phyloP scores from a whole-genome alignment of 2,888 invertebrate genomes.

The Acronicta alni region DNA sequence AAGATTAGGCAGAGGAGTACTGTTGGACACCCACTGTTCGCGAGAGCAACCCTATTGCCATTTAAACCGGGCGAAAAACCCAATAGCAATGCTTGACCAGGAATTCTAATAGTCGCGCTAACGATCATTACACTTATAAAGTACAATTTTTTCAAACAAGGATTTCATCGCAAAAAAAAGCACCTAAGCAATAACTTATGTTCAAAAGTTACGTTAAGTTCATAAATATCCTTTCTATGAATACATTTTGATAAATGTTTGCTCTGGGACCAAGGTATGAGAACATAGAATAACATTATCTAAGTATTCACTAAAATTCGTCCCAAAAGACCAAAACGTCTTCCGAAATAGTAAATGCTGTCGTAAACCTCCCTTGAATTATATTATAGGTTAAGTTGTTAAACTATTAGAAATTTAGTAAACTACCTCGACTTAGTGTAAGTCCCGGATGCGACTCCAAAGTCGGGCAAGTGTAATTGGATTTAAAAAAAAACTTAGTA shows the following conservation, averaged over 20 bases:
- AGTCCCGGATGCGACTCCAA: no score
- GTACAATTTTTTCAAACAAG: no score
- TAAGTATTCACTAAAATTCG: slow-evolving; percentile 37
- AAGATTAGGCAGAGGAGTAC: no score
- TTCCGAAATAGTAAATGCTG: slow-evolving; percentile 27
- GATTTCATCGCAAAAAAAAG: background rate
- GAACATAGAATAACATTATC: slow-evolving; percentile 43
- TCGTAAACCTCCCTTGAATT: slow-evolving; percentile 10
- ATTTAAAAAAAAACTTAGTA: no score
- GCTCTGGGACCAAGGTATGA: slow-evolving; percentile 25
- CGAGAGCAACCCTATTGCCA: no score
- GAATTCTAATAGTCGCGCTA: no score
- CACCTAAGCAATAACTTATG: background rate
- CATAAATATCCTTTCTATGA: background rate
- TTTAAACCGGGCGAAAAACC: no score
- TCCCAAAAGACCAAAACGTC: slow-evolving; percentile 22
- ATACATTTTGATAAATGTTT: slow-evolving; percentile 34
- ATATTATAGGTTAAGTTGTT: background rate
- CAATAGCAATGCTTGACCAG: no score
- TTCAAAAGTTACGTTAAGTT: background rate
- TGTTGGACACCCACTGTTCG: no score
- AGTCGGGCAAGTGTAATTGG: no score
- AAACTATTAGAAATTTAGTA: background rate
- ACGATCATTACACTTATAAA: no score
- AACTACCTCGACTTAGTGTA: no score